phyloP scores from a whole-genome alignment of 2,888 invertebrate species.

The Hirtodrosophila confusa region DNA sequence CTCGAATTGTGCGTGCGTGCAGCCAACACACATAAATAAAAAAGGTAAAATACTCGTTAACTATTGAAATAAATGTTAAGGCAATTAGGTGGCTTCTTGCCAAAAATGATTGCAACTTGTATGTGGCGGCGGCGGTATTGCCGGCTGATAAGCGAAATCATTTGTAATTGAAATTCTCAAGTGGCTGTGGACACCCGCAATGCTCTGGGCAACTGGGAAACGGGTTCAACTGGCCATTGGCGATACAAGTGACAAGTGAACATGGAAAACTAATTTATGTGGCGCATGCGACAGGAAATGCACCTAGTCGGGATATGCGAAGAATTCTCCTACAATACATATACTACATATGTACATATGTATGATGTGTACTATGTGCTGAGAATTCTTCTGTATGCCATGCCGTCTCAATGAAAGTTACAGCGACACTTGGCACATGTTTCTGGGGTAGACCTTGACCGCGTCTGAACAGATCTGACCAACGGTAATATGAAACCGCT shows the following conservation, averaged over 20 bases:
- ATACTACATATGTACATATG: too few species aligned
- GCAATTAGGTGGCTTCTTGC: constrained; percentile 52
- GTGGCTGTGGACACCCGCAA: constrained; percentile 65
- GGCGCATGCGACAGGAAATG: constrained; percentile 62
- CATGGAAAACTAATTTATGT: constrained; percentile 84
- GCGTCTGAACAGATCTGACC: constrained; percentile 38
- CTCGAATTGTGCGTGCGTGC: constrained; percentile 1
- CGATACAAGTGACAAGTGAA: constrained; percentile 82
- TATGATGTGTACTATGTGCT: too few species aligned
- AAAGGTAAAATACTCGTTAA: constrained; percentile 7
- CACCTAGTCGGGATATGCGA: constrained; percentile 8
- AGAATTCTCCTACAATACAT: constrained; percentile 1
- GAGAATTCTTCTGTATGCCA: constrained; percentile 13
- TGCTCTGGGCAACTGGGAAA: constrained; percentile 22
- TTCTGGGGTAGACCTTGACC: constrained; percentile 70
- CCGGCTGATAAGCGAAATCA: constrained; percentile 59
- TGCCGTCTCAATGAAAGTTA: constrained; percentile 47
- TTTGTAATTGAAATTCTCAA: constrained; percentile 35
- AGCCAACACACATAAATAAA: background rate
- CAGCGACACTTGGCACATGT: constrained; percentile 43
- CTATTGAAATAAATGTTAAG: constrained; percentile 21
- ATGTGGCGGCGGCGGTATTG: constrained; percentile 3
- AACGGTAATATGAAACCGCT: constrained; percentile 77
- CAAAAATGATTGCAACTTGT: constrained; percentile 65
- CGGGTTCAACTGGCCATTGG: constrained; percentile 37